Evolutionary conservation across 2,888 invertebrate genomes (phyloP).

Genomic region (Alloscopus bannaensis): DNA sequence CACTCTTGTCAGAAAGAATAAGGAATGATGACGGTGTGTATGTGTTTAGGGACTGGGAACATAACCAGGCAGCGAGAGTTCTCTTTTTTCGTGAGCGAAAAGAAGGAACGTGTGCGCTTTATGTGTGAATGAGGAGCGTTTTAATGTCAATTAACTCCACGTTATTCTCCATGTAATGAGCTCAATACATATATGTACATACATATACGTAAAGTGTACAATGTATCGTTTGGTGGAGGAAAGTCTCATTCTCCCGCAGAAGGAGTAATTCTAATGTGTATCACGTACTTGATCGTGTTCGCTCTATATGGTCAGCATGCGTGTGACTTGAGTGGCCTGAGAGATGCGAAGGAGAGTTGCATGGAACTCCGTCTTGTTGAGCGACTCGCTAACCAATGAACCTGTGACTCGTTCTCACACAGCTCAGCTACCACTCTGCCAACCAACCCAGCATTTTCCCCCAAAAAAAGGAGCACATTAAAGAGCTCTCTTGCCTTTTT

Average conservation of each 20-base stretch:
- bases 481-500: constrained; percentile 11
- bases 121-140: constrained; percentile 65
- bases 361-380: constrained; percentile 34
- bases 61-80: neutral
- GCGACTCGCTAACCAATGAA: constrained; percentile 40
- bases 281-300: neutral
- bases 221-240: too few relatives aligned
- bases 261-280: neutral
- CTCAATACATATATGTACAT: constrained; percentile 3
- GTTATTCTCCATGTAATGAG: constrained; percentile 66
- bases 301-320: neutral
- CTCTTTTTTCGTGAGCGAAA: too few relatives aligned
- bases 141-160: constrained; percentile 70
- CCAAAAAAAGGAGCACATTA: constrained; percentile 8
- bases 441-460: too few relatives aligned
- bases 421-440: neutral
- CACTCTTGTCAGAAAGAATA: too few relatives aligned
- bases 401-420: constrained; percentile 26
- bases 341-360: neutral
- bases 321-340: neutral
- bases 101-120: constrained; percentile 29
- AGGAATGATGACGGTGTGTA: too few relatives aligned
- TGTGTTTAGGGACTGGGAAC: too few relatives aligned
- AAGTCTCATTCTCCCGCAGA: too few relatives aligned
- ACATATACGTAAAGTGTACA: neutral